phyloP scores from a whole-genome alignment of 2,888 invertebrate species.

The Leptinotarsa juncta region DNA sequence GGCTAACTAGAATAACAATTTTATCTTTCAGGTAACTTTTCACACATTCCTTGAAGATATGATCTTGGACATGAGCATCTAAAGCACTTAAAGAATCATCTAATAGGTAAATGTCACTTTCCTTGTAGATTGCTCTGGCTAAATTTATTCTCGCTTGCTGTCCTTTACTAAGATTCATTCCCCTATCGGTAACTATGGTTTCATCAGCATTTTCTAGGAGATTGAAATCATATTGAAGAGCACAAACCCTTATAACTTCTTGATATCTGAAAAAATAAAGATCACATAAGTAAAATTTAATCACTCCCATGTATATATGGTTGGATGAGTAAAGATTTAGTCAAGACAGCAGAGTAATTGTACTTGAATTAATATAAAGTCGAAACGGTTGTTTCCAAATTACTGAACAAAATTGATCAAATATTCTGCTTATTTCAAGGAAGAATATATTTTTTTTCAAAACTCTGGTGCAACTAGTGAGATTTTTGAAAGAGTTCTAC shows the following conservation, averaged over 20 bases:
- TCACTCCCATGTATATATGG: no score
- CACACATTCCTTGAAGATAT: constrained; percentile 84
- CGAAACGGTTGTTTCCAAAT: no score
- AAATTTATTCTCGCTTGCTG: constrained; percentile 89
- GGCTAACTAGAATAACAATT: constrained; percentile 79
- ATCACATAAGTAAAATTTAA: neutral
- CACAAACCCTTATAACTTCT: constrained; percentile 71
- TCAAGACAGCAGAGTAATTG: neutral
- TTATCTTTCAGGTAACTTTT: constrained; percentile 71
- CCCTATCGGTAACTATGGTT: constrained; percentile 83
- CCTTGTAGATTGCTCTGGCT: constrained; percentile 84
- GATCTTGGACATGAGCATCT: constrained; percentile 87
- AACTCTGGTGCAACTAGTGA: no score
- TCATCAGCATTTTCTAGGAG: constrained; percentile 81
- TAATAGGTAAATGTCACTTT: constrained; percentile 80
- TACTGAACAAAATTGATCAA: no score
- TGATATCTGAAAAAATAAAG: constrained; percentile 64
- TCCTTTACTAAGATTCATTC: constrained; percentile 79
- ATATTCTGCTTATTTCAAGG: no score
- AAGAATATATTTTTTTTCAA: no score
- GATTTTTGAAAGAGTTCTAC: no score
- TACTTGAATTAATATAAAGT: no score
- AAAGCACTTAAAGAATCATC: constrained; percentile 92
- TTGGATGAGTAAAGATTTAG: no score
- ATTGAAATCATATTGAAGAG: constrained; percentile 75